Percentiles rank a stretch among this genome's conserved stretches.
Evolutionary conservation across 2,113 vertebrate genomes (phyloP).

Genomic region (Sinocyclocheilus grahami): DNA sequence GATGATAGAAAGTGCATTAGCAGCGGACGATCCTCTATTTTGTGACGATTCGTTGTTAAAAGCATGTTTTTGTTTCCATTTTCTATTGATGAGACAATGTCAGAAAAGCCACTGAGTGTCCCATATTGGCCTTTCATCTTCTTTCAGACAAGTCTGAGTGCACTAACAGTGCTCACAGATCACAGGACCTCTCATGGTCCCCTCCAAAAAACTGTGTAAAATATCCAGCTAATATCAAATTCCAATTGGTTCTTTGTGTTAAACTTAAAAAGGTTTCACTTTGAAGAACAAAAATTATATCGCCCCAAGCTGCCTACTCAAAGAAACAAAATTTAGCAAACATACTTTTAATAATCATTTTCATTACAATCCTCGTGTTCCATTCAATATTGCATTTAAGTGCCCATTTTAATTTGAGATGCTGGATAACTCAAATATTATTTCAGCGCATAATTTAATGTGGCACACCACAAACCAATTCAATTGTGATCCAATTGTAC

Average conservation of each 20-base stretch:
- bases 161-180: constrained; percentile 15
- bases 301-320: neutral
- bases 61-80: constrained; percentile 17
- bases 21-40: neutral
- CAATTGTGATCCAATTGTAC: constrained; percentile 48
- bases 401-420: constrained; percentile 32
- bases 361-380: neutral
- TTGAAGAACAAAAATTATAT: neutral
- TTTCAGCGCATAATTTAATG: constrained; percentile 36
- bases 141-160: constrained; percentile 32
- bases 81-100: constrained; percentile 30
- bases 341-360: constrained; percentile 24
- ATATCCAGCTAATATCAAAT: neutral
- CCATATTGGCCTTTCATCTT: constrained; percentile 20
- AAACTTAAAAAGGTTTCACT: constrained; percentile 23
- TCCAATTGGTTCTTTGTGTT: neutral
- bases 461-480: constrained; percentile 32
- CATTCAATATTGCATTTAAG: constrained; percentile 19
- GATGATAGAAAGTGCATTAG: constrained; percentile 24
- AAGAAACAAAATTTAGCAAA: neutral
- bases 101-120: constrained; percentile 22
- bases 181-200: constrained; percentile 13
- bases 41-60: constrained; percentile 10
- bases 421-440: constrained; percentile 3
- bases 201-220: neutral